Evolutionary conservation across 1,140 invertebrate species (phyloP).

Genomic region (Hycleus phaleratus): DNA sequence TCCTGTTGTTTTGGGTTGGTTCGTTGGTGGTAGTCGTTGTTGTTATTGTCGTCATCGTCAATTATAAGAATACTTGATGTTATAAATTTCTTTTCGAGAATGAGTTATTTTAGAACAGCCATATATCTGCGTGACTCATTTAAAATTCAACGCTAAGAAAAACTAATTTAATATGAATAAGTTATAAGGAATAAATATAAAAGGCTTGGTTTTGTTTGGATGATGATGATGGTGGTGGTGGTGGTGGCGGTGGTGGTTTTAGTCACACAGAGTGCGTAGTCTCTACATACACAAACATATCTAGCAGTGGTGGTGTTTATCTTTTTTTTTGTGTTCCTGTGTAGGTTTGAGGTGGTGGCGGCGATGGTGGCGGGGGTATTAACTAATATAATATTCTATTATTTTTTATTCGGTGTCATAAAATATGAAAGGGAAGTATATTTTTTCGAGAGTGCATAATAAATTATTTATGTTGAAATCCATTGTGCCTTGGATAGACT

Average conservation of each 20-base stretch:
- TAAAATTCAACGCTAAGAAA: conserved; percentile 38
- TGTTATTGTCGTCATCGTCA: background rate
- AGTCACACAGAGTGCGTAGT: no score
- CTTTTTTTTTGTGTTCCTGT: no score
- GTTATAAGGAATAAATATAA: conserved; percentile 39
- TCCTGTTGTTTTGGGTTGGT: conserved; percentile 10
- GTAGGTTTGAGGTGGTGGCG: background rate
- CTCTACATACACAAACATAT: no score
- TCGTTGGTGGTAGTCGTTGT: background rate
- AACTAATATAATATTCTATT: conserved; percentile 41
- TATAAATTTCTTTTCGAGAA: conserved; percentile 30
- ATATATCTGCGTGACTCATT: conserved; percentile 37
- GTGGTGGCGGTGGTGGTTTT: no score
- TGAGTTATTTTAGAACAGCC: conserved; percentile 31
- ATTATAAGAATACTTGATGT: conserved; percentile 30
- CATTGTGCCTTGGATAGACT: conserved; percentile 31
- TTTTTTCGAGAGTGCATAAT: conserved; percentile 37
- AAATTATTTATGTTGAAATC: conserved; percentile 39
- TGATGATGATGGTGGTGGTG: no score
- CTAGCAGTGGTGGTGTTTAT: no score
- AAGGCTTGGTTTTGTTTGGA: conserved; percentile 15
- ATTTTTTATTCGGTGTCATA: conserved; percentile 39
- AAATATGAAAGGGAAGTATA: conserved; percentile 37
- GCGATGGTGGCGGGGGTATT: conserved; percentile 24
- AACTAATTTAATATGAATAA: conserved; percentile 41